A percentile compares a stretch with the other conserved stretches of the same genome.
phyloP scores from a whole-genome alignment of 2,113 vertebrate species.

The Alligator sinensis region DNA sequence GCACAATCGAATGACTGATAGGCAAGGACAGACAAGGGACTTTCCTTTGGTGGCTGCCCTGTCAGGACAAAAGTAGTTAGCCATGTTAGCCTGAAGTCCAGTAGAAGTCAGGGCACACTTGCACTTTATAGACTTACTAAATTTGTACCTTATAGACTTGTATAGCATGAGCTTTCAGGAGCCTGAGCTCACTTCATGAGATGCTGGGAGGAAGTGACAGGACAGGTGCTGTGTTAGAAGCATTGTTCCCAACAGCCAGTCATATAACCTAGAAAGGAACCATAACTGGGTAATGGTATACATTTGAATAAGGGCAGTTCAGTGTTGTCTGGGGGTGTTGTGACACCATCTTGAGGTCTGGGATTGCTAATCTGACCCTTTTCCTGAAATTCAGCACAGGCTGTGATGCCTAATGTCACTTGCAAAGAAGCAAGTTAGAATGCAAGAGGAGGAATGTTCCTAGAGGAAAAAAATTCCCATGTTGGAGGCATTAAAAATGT shows the following conservation, averaged over 20 bases:
- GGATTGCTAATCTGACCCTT: neutral
- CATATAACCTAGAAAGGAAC: neutral
- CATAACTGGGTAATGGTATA: neutral
- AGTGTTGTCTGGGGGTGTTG: neutral
- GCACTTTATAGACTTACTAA: too few relatives aligned
- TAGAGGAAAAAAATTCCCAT: neutral
- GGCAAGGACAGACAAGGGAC: neutral
- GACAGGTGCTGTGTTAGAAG: neutral
- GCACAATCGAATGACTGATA: slow-evolving; percentile 6
- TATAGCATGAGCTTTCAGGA: too few relatives aligned
- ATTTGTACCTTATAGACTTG: too few relatives aligned
- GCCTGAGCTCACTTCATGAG: too few relatives aligned
- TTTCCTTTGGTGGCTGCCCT: neutral
- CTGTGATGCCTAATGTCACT: neutral
- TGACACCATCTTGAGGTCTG: neutral
- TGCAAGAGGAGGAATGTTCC: neutral
- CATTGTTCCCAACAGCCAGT: neutral
- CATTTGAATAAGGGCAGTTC: neutral
- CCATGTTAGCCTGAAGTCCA: too few relatives aligned
- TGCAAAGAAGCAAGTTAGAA: neutral
- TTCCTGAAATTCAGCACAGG: neutral
- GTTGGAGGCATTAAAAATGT: neutral
- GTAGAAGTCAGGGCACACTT: too few relatives aligned
- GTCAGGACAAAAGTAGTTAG: slow-evolving; percentile 22
- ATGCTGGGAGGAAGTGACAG: too few relatives aligned